These are phyloP conservation scores for Pachycephala philippinensis DNA, from an alignment of 2,113 vertebrate genomes.

Conservation along the genomic window DNA sequence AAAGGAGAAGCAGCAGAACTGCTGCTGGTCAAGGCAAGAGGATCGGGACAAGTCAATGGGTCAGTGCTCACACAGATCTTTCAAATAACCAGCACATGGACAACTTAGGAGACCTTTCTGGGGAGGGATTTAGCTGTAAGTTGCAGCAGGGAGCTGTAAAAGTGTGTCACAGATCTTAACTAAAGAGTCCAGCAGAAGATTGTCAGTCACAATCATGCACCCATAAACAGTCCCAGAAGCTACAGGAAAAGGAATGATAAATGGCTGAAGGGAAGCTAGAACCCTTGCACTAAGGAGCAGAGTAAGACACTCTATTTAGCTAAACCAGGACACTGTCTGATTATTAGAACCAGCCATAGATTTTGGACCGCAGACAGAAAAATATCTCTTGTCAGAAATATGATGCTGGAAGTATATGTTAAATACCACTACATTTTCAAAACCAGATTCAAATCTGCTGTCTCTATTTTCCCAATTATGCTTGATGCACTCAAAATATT, in stretches of 20 bases:
- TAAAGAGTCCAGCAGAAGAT: not conserved
- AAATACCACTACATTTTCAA: not conserved
- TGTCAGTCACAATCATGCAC: not conserved
- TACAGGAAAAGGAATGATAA: not conserved
- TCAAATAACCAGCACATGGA: fast-evolving
- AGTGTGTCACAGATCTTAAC: not conserved
- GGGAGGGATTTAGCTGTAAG: not conserved
- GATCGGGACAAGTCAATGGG: fast-evolving
- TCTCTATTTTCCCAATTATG: not conserved
- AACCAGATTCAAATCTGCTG: not conserved
- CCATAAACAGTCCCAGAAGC: not conserved
- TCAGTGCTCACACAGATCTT: not conserved
- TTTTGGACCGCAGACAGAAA: not conserved
- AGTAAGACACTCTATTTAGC: not conserved
- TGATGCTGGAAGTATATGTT: not conserved
- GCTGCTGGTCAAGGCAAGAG: not conserved
- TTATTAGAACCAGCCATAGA: not conserved
- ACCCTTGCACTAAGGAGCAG: not conserved
- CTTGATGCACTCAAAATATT: not conserved
- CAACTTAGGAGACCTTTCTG: not conserved
- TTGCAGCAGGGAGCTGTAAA: not conserved
- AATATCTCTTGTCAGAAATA: not conserved
- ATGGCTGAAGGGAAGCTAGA: not conserved
- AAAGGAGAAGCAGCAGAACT: not conserved
- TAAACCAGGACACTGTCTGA: not conserved